Base-by-base conservation (phyloP, 2,113 vertebrate genomes). In the Rhinoderma darwinii region DNA sequence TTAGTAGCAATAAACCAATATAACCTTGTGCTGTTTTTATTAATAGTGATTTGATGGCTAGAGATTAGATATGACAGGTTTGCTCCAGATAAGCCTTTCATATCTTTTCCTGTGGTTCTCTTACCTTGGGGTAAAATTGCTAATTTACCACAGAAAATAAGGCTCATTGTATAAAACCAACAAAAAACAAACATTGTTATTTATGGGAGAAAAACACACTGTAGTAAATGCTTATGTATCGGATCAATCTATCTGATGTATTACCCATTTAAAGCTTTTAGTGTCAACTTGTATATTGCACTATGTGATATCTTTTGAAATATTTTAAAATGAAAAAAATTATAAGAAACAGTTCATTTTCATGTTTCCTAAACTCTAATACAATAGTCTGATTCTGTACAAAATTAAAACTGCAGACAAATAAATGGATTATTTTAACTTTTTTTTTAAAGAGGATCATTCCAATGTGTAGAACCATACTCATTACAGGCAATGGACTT, bases 21-120 rank as follows among this genome's bases (percentile, higher is more conserved):
- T 8, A 83, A 83, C 82, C 82, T 70, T 83, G 63, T 72, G 32
- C 63, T 37, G 30, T 72, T 72, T 68, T 70, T 83, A 83, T 83
- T 50, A 83, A 83, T 68, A 17, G 43, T 72, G 66, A 83, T 72
- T 51, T 51, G 82, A 82, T 82, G 56, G 25, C 61, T 51, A 83
- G 43, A 32, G 41, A 72, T 68, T 51, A 83, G 43, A 72, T 72
- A 43, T 83, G 63, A 72, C 61, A 83, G 66, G n/a, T 43, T 82
- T 44, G 39, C 56, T 80, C 80, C 59, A 82, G 59, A 82, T 82
- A 82, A 66, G 41, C 35, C 56, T 43, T 66, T 66, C 15, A 32
- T 44, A 82, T 63, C 25, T 44, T 27, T 39, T 39, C 12, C 56
- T 61, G 35, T 81, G 8, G 32, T 41, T 43, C 37, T 59, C 80